Base-by-base conservation (phyloP, 2,113 vertebrate species). In the Bubo bubo region DNA sequence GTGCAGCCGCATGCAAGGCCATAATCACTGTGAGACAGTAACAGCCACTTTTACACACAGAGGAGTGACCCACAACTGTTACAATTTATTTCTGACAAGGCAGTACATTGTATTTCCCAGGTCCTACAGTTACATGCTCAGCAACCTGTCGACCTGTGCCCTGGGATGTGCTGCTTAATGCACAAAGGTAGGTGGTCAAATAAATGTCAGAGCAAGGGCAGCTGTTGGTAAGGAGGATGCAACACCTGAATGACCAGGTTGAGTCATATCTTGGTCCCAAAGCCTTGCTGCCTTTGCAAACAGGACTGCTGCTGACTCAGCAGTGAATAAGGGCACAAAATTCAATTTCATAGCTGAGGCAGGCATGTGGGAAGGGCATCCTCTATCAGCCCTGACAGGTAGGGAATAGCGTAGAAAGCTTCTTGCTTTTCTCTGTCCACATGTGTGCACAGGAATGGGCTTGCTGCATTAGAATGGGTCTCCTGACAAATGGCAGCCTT, bases 1-100 rank as follows among this genome's bases (percentile, higher is more conserved):
- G 12, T 1, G 0, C 17, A 34, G 34, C 35, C 0, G 0, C 63
- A 16, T 7, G 27, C 34, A 64, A 80, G 27, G 30, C 19, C 1
- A 1, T 22, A 12, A 32, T 39, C 86, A 8, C 62, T 53, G 23
- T n/a, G 37, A 4, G 10, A 62, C 34, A 15, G 14, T 23, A 43
- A 24, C 12, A 32, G 45, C 41, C 39, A 15, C 27, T 53, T 82
- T 20, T 59, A 52, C n/a, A 11, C 8, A 1, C 52, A n/a, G 49
- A 52, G 22, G 37, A 35, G 24, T 23, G 30, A 50, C 28, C 26
- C 26, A 34, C 30, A 49, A 11, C 6, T 3, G 37, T 39, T 35
- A 30, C 47, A 17, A 43, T 24, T 43, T 56, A 12, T 71, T 70
- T 76, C 58, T 67, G 58, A 71, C 17, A 20, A 32, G 52, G 19